Conservation (phyloP, 2,113 vertebrate genomes). For the mouse (Mus musculus) region DNA sequence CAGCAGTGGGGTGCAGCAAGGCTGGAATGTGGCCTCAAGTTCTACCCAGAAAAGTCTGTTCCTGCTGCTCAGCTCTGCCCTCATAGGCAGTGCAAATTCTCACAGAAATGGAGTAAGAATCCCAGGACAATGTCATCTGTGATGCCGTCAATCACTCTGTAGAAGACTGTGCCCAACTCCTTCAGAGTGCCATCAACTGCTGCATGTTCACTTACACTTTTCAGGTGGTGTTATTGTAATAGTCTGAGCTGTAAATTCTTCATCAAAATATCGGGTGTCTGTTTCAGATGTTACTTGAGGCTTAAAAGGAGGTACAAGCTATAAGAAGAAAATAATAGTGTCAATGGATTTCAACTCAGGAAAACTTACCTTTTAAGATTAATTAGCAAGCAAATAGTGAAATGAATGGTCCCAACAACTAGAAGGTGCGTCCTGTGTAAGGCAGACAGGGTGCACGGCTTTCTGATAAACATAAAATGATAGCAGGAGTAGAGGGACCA, state of each 20-base stretch:
- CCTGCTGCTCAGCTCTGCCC: neutral
- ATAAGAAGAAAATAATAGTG: constrained; percentile 76
- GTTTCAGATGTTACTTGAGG: constrained; percentile 98
- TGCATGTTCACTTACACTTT: constrained; percentile 91
- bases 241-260: constrained; percentile 97
- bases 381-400: neutral
- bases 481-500: neutral
- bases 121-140: neutral
- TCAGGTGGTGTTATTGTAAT: constrained; percentile 98
- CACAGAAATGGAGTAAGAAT: neutral
- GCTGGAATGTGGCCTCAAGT: neutral
- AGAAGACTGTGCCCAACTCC: neutral
- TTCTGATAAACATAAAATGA: neutral
- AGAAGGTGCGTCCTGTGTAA: neutral
- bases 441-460: rapidly evolving
- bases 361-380: constrained; percentile 1
- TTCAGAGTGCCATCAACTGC: neutral
- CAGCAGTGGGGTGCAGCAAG: no score
- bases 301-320: constrained; percentile 97
- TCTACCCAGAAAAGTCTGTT: neutral
- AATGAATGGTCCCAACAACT: neutral
- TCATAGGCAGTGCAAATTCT: neutral
- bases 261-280: constrained; percentile 97
- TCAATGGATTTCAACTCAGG: constrained; percentile 61
- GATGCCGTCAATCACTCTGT: neutral